Evolutionary conservation across 2,888 invertebrate genomes (phyloP), one percentile per base, ranked within the genome.

Genomic region (Nudaria mundana): DNA sequence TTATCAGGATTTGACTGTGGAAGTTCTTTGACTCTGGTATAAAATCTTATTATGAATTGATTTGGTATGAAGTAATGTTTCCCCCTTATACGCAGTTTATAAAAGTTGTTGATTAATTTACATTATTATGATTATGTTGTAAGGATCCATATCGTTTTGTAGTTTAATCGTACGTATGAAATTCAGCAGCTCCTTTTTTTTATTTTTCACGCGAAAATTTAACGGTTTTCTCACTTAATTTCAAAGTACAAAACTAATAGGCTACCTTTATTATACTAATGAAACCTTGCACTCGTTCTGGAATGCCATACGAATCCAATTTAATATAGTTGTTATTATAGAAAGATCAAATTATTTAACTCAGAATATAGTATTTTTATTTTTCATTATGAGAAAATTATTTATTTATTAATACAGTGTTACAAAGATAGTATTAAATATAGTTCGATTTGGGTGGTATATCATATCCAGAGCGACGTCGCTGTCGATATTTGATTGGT

Each of bases 191-290:
- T 82, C 71, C 71, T 37, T 18, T 20, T 2, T 68, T 62, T n/a
- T n/a, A n/a, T 64, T 62, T 67, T 56, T 67, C 56, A 65, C 66
- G 64, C 76, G 67, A 64, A 62, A 67, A 50, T 46, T 47, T n/a
- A 45, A 55, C 57, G 26, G 61, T 69, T 71, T 67, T 63, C 59
- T 67, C 65, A 76, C 81, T 83, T 84, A 79, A 78, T 85, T 83
- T 81, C 78, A 76, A 85, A 86, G 86, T 87, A 87, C 86, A 87
- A 87, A 86, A 75, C 68, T 56, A 62, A 75, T 81, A 80, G 74
- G 71, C 76, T 81, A 80, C 76, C 68, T 70, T 69, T 68, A 64
- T 63, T 7, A 64, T 62, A 56, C 62, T 73, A 63, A 69, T 65
- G 64, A 66, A 23, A 33, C 63, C 67, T 45, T 59, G 58, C 63